phyloP scores from a whole-genome alignment of 2,113 vertebrate species.

The Lethenteron reissneri region DNA sequence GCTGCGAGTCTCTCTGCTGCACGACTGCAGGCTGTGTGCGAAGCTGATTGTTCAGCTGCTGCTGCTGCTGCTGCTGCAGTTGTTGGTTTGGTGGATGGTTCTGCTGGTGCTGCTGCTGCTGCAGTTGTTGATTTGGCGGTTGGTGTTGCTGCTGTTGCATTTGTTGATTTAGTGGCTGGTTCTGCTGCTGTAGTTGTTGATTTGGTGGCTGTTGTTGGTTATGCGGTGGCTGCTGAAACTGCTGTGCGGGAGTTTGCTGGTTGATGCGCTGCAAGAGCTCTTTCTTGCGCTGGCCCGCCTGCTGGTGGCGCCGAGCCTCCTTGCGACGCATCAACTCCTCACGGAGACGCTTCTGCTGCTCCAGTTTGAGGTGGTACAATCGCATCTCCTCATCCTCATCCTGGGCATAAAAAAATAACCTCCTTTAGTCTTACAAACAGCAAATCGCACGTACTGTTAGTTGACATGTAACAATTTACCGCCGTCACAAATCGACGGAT shows the following conservation, averaged over 20 bases:
- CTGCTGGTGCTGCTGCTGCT: background rate
- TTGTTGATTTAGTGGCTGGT: background rate
- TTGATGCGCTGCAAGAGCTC: constrained; percentile 1
- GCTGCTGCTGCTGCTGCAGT: background rate
- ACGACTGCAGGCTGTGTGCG: too few species aligned
- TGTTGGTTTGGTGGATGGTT: background rate
- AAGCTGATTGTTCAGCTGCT: background rate
- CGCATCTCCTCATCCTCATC: constrained; percentile 4
- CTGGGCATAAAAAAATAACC: background rate
- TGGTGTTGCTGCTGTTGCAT: background rate
- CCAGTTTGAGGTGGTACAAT: constrained; percentile 2
- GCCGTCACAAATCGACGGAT: too few species aligned
- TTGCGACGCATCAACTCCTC: background rate
- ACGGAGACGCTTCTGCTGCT: constrained; percentile 4
- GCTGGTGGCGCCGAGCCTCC: constrained; percentile 3
- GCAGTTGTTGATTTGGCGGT: background rate
- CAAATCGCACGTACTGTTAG: too few species aligned
- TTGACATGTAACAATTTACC: too few species aligned
- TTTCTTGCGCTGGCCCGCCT: constrained; percentile 5
- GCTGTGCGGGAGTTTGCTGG: constrained; percentile 3
- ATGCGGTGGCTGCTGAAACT: constrained; percentile 1
- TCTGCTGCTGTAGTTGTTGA: background rate
- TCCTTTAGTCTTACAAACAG: too few species aligned
- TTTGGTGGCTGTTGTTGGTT: background rate
- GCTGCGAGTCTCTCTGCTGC: too few species aligned